phyloP scores from a whole-genome alignment of 2,888 invertebrate species.

The Osmoderma eremita region DNA sequence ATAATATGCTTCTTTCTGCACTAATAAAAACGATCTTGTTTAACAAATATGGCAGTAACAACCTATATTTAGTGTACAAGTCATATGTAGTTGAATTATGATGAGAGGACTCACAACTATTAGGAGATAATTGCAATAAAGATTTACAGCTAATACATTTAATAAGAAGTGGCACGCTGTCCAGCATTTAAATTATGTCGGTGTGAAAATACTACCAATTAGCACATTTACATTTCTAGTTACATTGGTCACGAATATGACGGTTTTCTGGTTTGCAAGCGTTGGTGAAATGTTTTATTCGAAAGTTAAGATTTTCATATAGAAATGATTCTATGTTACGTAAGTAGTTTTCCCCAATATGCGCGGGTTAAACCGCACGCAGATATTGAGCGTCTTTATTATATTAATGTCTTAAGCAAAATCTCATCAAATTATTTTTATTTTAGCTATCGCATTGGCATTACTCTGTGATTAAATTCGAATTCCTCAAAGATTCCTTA shows the following conservation, averaged over 20 bases:
- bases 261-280: too few species aligned
- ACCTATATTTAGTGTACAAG: conserved; percentile 30
- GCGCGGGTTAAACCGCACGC: too few species aligned
- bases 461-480: too few species aligned
- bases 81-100: conserved; percentile 33
- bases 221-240: conserved; percentile 17
- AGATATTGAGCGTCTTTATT: too few species aligned
- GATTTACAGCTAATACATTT: conserved; percentile 43
- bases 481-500: too few species aligned
- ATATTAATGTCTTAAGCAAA: too few species aligned
- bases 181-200: conserved; percentile 13
- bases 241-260: not conserved
- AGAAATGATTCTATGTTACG: too few species aligned
- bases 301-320: too few species aligned
- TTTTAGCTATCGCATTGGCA: too few species aligned
- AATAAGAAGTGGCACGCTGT: conserved; percentile 31
- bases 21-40: not conserved
- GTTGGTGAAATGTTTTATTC: too few species aligned
- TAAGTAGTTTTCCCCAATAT: too few species aligned
- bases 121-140: conserved; percentile 39
- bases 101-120: conserved; percentile 38
- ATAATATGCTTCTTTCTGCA: not conserved
- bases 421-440: too few species aligned
- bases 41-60: conserved; percentile 28
- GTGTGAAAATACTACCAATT: conserved; percentile 17